These are phyloP conservation scores for Cossypha niveicapilla DNA, from an alignment of 2,797 vertebrate species.

Conservation along the genomic window DNA sequence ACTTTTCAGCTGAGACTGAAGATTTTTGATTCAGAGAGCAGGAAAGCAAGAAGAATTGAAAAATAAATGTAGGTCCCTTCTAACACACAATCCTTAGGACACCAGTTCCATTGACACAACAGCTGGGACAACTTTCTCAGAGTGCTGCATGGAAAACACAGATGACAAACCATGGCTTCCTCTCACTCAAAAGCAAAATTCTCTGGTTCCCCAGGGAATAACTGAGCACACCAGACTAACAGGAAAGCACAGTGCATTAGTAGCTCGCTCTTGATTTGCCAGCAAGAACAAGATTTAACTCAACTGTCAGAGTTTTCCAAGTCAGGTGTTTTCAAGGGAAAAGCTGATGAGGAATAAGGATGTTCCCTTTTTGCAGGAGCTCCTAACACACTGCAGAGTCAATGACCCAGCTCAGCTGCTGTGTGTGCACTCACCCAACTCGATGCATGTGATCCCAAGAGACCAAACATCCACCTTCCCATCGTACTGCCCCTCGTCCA, in stretches of 20 bases:
- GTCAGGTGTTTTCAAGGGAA: not conserved
- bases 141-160: not conserved
- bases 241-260: not conserved
- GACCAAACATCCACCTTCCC: slow-evolving; percentile 97
- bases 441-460: slow-evolving; percentile 95
- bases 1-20: not conserved
- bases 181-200: not conserved
- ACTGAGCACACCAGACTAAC: not conserved
- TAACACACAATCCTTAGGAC: not conserved
- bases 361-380: not conserved
- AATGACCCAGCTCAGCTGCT: not conserved
- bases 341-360: not conserved
- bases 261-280: not conserved
- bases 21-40: not conserved
- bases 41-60: not conserved
- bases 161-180: not conserved
- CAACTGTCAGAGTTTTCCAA: not conserved
- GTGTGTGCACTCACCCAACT: slow-evolving; percentile 84
- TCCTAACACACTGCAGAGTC: not conserved
- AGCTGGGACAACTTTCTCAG: not conserved
- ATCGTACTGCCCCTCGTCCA: slow-evolving; percentile 97
- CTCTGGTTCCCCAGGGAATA: not conserved
- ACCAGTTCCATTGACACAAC: not conserved
- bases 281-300: not conserved
- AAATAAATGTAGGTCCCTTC: not conserved